Conservation (phyloP, 2,888 invertebrate species). For the Drosophila silvestris region DNA sequence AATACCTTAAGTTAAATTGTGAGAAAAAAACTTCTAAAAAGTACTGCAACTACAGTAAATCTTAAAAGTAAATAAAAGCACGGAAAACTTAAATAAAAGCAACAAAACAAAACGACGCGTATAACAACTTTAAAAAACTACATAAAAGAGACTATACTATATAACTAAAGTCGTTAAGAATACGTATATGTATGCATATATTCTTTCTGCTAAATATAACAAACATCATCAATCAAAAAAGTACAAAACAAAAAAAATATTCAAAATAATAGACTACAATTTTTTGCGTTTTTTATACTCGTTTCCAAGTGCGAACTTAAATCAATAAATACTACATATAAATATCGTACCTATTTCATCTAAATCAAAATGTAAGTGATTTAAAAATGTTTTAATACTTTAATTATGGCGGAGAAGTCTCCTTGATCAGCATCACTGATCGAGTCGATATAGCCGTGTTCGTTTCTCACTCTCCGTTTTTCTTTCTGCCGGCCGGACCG, state of each 20-base stretch:
- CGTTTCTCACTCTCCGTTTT: background rate
- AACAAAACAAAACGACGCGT: background rate
- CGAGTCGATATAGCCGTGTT: background rate
- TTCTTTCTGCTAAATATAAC: slow-evolving; percentile 11
- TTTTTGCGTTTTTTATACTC: slow-evolving; percentile 11
- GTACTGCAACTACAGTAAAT: slow-evolving; percentile 2
- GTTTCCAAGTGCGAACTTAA: slow-evolving; percentile 7
- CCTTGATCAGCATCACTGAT: background rate
- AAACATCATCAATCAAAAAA: slow-evolving; percentile 41
- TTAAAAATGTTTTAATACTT: background rate
- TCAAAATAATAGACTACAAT: background rate
- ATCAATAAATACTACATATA: slow-evolving; percentile 15
- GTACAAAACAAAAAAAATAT: background rate
- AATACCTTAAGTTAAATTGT: slow-evolving; percentile 8
- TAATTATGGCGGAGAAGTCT: background rate
- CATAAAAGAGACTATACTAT: background rate
- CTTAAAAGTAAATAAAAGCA: background rate
- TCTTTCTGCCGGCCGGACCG: background rate
- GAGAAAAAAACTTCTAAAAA: background rate
- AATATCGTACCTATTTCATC: slow-evolving; percentile 6
- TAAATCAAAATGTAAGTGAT: slow-evolving; percentile 47
- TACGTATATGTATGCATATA: background rate
- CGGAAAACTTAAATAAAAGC: background rate
- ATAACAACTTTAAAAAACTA: background rate
- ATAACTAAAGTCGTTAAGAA: slow-evolving; percentile 5